A percentile compares a stretch with the other conserved stretches of the same genome.
Evolutionary conservation across 2,888 invertebrate species (phyloP).

Genomic region (Apocheima hispidaria): DNA sequence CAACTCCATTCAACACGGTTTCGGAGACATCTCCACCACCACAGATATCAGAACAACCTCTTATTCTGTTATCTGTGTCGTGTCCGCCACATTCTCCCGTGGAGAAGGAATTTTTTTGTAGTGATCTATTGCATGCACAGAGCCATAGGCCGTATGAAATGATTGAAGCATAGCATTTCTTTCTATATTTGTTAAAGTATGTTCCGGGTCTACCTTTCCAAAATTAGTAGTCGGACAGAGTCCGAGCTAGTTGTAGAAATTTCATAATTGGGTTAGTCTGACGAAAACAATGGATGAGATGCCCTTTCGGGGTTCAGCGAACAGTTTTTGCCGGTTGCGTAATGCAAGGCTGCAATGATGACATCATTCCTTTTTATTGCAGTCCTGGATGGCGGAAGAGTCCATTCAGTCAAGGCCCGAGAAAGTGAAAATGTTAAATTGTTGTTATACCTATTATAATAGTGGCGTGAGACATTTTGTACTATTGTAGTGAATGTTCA

Average conservation of each 20-base stretch:
- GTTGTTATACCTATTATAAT: constrained; percentile 52
- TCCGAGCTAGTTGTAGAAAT: constrained; percentile 21
- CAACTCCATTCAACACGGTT: no score
- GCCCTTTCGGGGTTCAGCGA: constrained; percentile 29
- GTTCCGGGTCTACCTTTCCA: background rate
- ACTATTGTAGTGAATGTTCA: constrained; percentile 60
- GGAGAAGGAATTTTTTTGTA: no score
- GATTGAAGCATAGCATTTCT: no score
- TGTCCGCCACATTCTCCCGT: no score
- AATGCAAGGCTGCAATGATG: constrained; percentile 35
- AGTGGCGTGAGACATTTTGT: constrained; percentile 73
- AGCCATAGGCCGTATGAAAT: no score
- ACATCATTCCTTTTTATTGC: constrained; percentile 48
- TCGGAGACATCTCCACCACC: no score
- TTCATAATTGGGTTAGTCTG: constrained; percentile 27
- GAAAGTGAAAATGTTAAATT: constrained; percentile 77
- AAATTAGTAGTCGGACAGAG: constrained; percentile 31
- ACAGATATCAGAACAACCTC: no score
- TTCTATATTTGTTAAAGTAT: no score
- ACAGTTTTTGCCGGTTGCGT: constrained; percentile 20
- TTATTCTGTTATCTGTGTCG: no score
- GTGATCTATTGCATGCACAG: no score
- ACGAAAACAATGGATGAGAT: constrained; percentile 36
- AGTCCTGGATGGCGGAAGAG: constrained; percentile 60
- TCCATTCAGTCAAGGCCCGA: constrained; percentile 56